Conservation (phyloP, 1,140 invertebrate species). For the Drosophila mayri region DNA sequence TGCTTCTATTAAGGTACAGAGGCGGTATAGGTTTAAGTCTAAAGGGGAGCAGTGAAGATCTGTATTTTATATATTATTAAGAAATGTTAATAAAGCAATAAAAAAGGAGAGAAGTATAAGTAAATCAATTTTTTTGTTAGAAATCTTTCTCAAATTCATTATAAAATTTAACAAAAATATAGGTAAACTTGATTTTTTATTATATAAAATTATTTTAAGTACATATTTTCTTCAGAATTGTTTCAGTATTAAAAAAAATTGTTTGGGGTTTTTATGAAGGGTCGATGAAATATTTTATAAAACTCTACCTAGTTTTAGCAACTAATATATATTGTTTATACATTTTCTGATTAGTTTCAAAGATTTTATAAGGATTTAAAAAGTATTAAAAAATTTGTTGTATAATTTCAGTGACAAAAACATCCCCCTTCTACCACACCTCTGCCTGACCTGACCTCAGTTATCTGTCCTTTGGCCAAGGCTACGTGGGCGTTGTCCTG, state of each 20-base stretch:
- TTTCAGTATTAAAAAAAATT: no score
- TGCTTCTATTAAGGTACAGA: background rate
- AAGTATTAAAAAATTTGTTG: background rate
- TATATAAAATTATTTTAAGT: background rate
- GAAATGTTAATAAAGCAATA: no score
- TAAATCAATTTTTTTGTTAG: background rate
- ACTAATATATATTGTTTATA: no score
- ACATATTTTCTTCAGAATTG: no score
- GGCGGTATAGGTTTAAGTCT: background rate
- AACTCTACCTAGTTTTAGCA: no score
- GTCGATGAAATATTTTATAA: no score
- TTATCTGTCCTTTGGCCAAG: constrained; percentile 44
- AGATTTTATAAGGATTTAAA: background rate
- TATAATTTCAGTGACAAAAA: background rate
- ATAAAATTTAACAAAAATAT: no score
- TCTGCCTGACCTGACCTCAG: constrained; percentile 63
- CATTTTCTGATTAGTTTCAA: background rate
- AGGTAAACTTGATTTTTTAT: background rate
- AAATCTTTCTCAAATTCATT: background rate
- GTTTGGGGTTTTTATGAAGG: no score
- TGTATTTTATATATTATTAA: no score
- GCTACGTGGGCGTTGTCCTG: constrained; percentile 59
- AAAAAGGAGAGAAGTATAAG: background rate
- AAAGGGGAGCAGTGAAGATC: no score
- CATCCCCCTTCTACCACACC: background rate